These are phyloP conservation scores for Acleris literana DNA, from an alignment of 2,888 invertebrate species.

Conservation along the genomic window DNA sequence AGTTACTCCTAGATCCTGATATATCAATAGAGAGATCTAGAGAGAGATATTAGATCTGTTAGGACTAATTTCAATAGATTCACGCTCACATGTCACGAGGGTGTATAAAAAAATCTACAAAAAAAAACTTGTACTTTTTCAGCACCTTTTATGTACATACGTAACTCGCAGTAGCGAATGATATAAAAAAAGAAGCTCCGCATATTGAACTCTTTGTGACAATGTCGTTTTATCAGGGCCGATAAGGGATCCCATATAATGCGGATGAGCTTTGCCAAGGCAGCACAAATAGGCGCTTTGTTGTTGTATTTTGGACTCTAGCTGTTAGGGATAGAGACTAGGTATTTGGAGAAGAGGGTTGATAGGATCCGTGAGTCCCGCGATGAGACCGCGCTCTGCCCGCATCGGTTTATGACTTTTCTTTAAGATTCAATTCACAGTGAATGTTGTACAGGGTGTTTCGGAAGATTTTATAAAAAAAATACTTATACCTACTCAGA, in stretches of 20 bases:
- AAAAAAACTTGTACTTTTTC: neutral
- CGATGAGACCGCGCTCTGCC: conserved; percentile 69
- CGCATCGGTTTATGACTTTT: conserved; percentile 69
- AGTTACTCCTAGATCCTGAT: too few relatives aligned
- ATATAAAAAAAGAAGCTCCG: conserved; percentile 13
- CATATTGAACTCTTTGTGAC: conserved; percentile 56
- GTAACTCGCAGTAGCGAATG: conserved; percentile 12
- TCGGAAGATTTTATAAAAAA: neutral
- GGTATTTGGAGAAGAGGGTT: neutral
- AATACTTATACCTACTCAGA: neutral
- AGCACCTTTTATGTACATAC: conserved; percentile 13
- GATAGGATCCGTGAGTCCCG: conserved; percentile 48
- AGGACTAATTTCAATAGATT: too few relatives aligned
- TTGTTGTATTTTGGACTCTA: conserved; percentile 1
- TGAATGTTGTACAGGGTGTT: conserved; percentile 16
- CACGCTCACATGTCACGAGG: too few relatives aligned
- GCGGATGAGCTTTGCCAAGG: neutral
- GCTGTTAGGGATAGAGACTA: neutral
- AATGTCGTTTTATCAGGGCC: conserved; percentile 75
- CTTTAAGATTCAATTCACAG: conserved; percentile 49
- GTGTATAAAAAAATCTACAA: neutral
- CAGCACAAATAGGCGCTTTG: neutral
- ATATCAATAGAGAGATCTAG: too few relatives aligned
- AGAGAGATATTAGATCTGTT: too few relatives aligned
- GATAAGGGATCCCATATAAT: conserved; percentile 58